These are phyloP conservation scores for Amblyornis subalaris DNA, from an alignment of 2,113 vertebrate genomes.

Conservation along the genomic window DNA sequence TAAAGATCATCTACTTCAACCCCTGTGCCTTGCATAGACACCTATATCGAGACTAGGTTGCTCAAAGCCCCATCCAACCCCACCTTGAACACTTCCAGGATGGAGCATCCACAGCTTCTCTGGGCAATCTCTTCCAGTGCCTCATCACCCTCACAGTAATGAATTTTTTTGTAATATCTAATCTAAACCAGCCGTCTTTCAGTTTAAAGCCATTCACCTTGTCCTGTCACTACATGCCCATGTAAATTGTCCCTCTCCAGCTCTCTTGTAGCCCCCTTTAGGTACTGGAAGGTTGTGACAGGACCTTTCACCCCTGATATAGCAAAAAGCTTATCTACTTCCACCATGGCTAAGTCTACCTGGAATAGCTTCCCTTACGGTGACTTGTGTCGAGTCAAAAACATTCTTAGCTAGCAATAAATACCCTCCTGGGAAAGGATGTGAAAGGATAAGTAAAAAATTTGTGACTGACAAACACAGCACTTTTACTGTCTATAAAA, in stretches of 20 bases:
- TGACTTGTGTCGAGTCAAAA: too few relatives aligned
- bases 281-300: neutral
- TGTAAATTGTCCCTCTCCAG: neutral
- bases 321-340: too few relatives aligned
- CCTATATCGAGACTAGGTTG: neutral
- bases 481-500: too few relatives aligned
- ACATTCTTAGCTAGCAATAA: too few relatives aligned
- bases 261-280: neutral
- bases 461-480: too few relatives aligned
- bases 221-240: neutral
- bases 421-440: too few relatives aligned
- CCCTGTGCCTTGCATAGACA: neutral
- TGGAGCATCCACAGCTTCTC: neutral
- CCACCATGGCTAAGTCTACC: too few relatives aligned
- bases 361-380: too few relatives aligned
- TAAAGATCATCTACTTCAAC: neutral
- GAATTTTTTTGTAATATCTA: neutral
- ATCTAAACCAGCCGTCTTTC: neutral
- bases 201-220: neutral
- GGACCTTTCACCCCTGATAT: too few relatives aligned
- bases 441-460: too few relatives aligned
- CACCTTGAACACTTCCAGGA: neutral
- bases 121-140: neutral
- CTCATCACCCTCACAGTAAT: neutral
- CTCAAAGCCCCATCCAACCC: neutral